Evolutionary conservation across 2,113 vertebrate genomes (phyloP), one percentile per base, ranked within the genome.

Genomic region (Sebastes fasciatus): DNA sequence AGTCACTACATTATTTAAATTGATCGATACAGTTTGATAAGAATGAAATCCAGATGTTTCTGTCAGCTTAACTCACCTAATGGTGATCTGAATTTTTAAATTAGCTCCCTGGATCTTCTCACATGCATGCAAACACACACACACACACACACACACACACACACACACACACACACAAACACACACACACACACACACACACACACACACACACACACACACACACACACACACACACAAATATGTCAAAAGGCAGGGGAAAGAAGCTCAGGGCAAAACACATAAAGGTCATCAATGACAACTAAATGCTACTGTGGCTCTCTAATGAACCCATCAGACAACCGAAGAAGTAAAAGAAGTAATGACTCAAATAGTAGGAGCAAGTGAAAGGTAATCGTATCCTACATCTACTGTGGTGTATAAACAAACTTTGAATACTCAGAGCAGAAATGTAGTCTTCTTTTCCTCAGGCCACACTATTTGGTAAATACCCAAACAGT

Each of bases 281-380:
- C 76, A 83, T 76, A 83, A 91, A 91, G 83, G 86, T 91, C 88
- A 89, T 87, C 73, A 80, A 57, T 87, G 86, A 89, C 77, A 85
- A 76, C 74, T 72, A 82, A 85, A 91, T 83, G 76, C 52, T 88
- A 58, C 52, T 80, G 79, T 78, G 78, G 60, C 73, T 84, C 58
- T 16, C 60, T 84, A 85, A 84, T 87, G 72, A 88, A 77, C 74
- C 9, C 21, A 80, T 26, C 74, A 69, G 74, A 74, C 42, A 67
- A 58, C 13, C 21, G 17, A 75, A 45, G 45, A 19, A 58, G 54
- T 68, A 4, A n/a, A 67, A 48, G 8, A 52, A 73, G 46, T 67
- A 61, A 70, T 81, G 23, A 82, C 3, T 46, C 12, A 17, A 83
- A 81, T 73, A 16, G 48, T 43, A 6, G 16, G 34, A 12, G 5